Percentiles rank a stretch among this genome's conserved stretches.
Evolutionary conservation across 1,140 invertebrate genomes (phyloP).

Genomic region (Bilobella aurantiaca): DNA sequence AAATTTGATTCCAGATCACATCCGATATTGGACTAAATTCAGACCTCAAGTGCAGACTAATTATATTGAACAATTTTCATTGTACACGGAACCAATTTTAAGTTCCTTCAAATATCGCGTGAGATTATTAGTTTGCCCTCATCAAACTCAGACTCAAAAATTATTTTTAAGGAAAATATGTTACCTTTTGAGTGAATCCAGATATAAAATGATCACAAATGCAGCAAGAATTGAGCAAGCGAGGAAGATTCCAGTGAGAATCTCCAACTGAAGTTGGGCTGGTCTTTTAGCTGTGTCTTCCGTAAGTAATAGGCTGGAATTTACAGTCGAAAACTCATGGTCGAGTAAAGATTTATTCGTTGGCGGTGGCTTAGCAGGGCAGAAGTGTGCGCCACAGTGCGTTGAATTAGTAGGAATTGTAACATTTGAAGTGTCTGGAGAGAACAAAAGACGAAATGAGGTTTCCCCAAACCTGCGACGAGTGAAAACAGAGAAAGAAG

Average conservation of each 20-base stretch:
- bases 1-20: background rate
- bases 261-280: conserved; percentile 40
- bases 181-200: conserved; percentile 54
- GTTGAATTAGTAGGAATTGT: conserved; percentile 38
- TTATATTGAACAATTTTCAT: background rate
- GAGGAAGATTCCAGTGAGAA: conserved; percentile 78
- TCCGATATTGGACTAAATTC: too few species aligned
- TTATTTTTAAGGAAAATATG: background rate
- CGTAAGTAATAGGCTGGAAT: background rate
- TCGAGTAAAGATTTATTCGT: conserved; percentile 49
- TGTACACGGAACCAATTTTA: background rate
- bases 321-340: conserved; percentile 32
- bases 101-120: background rate
- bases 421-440: conserved; percentile 47
- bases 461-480: conserved; percentile 73
- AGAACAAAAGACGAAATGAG: conserved; percentile 80
- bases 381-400: conserved; percentile 74
- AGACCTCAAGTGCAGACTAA: too few species aligned
- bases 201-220: conserved; percentile 68
- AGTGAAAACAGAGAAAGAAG: conserved; percentile 95
- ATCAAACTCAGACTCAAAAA: background rate
- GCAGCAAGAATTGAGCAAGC: conserved; percentile 73
- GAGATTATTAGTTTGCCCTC: background rate
- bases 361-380: conserved; percentile 47
- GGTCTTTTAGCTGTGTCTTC: conserved; percentile 53